phyloP scores from a whole-genome alignment of 2,888 invertebrate species.

The Sesamia inferens region DNA sequence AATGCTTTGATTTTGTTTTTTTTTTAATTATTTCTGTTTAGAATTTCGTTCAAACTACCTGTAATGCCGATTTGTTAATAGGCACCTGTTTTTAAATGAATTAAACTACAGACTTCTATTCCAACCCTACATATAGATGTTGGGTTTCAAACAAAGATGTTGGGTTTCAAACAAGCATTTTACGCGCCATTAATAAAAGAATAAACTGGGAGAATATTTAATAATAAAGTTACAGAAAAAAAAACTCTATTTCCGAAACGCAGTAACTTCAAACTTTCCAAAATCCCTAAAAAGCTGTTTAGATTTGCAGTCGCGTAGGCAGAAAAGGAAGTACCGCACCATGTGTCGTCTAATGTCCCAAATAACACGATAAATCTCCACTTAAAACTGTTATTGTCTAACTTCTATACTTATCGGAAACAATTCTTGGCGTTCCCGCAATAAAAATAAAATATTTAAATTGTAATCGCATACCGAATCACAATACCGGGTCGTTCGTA shows the following conservation, averaged over 20 bases:
- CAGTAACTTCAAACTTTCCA: constrained; percentile 4
- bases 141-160: background rate
- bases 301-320: constrained; percentile 40
- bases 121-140: too few relatives aligned
- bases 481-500: constrained; percentile 61
- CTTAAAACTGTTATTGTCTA: constrained; percentile 67
- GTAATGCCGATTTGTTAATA: too few relatives aligned
- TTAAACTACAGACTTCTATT: too few relatives aligned
- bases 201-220: background rate
- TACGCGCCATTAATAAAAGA: background rate
- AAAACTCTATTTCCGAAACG: background rate
- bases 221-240: constrained; percentile 2
- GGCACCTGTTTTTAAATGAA: too few relatives aligned
- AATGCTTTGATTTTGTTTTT: too few relatives aligned
- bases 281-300: constrained; percentile 31
- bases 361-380: constrained; percentile 61
- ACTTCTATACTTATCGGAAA: constrained; percentile 66
- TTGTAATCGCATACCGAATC: constrained; percentile 66
- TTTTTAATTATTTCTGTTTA: background rate
- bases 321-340: constrained; percentile 40
- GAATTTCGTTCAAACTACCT: background rate
- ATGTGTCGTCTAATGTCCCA: constrained; percentile 56
- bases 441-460: constrained; percentile 72
- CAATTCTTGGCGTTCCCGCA: constrained; percentile 62
- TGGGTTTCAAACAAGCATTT: too few relatives aligned